Percentiles rank a stretch among this genome's conserved stretches.
phyloP scores from a whole-genome alignment of 2,113 vertebrate genomes.

The Gorsachius goisagi region DNA sequence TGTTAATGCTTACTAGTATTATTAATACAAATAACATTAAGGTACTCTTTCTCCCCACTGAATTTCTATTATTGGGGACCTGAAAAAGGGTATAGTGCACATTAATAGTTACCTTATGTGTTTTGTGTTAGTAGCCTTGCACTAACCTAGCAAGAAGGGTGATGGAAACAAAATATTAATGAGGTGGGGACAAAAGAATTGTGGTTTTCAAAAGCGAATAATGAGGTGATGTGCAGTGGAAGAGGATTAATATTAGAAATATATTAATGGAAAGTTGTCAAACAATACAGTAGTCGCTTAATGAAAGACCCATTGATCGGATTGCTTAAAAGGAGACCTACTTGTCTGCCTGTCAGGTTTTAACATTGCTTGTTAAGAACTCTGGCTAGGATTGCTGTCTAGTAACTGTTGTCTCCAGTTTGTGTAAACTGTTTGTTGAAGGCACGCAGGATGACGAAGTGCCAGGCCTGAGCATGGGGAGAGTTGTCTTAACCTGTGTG shows the following conservation, averaged over 20 bases:
- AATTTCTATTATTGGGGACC: neutral
- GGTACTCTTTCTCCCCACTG: fast-evolving
- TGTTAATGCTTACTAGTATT: neutral
- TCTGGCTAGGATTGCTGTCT: neutral
- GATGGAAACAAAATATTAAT: neutral
- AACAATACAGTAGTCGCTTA: neutral
- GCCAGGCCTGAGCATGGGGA: neutral
- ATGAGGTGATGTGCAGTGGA: neutral
- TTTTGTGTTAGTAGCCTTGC: neutral
- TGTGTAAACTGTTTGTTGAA: neutral
- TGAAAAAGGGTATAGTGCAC: neutral
- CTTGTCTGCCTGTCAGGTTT: neutral
- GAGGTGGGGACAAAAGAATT: neutral
- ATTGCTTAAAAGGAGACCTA: neutral
- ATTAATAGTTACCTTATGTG: neutral
- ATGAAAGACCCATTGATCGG: neutral
- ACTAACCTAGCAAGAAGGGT: neutral
- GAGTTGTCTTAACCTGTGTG: fast-evolving
- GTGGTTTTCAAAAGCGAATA: neutral
- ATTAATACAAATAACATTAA: neutral
- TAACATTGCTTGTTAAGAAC: neutral
- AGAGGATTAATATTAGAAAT: neutral
- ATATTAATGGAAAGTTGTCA: neutral
- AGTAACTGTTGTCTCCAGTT: neutral
- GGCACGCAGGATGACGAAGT: neutral